Conservation (phyloP, 2,888 invertebrate genomes). For the Ryuthela nishihirai region DNA sequence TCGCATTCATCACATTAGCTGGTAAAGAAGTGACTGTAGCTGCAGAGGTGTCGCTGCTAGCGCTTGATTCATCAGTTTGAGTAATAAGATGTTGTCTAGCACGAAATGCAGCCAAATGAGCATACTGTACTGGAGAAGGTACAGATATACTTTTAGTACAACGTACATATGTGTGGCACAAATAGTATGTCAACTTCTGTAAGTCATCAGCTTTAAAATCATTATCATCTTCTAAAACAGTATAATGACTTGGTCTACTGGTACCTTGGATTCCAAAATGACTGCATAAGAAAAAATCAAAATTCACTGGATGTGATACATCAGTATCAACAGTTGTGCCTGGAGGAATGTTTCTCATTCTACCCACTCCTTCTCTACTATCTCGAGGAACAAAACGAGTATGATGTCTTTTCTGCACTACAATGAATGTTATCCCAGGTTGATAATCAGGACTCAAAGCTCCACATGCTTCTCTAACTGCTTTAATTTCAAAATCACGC, state of each 20-base stretch:
- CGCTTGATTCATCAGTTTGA: conserved; percentile 7
- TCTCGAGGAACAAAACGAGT: conserved; percentile 59
- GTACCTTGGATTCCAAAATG: conserved; percentile 57
- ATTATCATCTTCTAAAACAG: conserved; percentile 43
- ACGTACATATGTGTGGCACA: conserved; percentile 45
- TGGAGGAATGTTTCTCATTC: conserved; percentile 67
- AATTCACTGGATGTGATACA: conserved; percentile 79
- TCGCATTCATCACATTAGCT: conserved; percentile 11
- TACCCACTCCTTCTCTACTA: conserved; percentile 43
- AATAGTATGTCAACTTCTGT: conserved; percentile 41
- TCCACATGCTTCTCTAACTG: conserved; percentile 63
- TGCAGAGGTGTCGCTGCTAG: not conserved
- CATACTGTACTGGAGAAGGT: conserved; percentile 47
- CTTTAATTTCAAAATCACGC: conserved; percentile 55
- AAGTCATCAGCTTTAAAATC: conserved; percentile 40
- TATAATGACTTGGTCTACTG: conserved; percentile 32
- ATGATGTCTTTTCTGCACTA: conserved; percentile 96
- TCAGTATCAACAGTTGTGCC: conserved; percentile 81
- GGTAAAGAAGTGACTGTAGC: conserved; percentile 1
- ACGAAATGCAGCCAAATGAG: conserved; percentile 42
- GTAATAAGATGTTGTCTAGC: conserved; percentile 25
- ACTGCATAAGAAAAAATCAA: conserved; percentile 82
- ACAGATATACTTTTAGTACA: conserved; percentile 45
- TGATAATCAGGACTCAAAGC: conserved; percentile 55
- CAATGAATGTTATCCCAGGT: conserved; percentile 81